A percentile compares a stretch with the other conserved stretches of the same genome.
phyloP scores from a whole-genome alignment of 2,113 vertebrate species.

The Sinocyclocheilus grahami region DNA sequence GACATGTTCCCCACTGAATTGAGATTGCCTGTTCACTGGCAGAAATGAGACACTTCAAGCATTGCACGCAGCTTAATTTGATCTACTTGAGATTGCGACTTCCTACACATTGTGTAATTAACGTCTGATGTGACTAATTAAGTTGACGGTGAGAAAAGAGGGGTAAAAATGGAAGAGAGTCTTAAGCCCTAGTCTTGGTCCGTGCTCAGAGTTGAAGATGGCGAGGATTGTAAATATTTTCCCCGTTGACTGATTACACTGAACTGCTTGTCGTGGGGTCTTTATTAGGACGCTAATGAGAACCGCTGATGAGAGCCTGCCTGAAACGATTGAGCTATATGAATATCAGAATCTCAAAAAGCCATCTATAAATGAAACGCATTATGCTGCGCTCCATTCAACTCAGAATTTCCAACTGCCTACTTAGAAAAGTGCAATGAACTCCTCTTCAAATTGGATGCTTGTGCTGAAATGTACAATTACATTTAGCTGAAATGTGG shows the following conservation, averaged over 20 bases:
- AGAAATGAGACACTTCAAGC: slow-evolving; percentile 70
- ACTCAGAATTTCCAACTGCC: background rate
- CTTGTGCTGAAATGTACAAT: background rate
- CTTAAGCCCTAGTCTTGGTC: slow-evolving; percentile 53
- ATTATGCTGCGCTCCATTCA: background rate
- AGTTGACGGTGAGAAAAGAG: slow-evolving; percentile 71
- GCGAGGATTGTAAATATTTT: slow-evolving; percentile 74
- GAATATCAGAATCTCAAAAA: background rate
- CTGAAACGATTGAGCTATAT: background rate
- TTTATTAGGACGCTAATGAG: slow-evolving; percentile 30
- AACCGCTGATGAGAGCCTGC: slow-evolving; percentile 14
- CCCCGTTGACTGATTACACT: slow-evolving; percentile 66
- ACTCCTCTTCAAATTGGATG: background rate
- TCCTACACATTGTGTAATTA: slow-evolving; percentile 82
- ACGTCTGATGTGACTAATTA: slow-evolving; percentile 80
- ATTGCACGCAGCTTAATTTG: slow-evolving; percentile 79
- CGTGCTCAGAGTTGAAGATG: slow-evolving; percentile 50
- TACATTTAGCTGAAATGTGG: background rate
- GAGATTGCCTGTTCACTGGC: slow-evolving; percentile 68
- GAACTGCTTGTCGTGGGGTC: slow-evolving; percentile 39
- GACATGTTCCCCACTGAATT: slow-evolving; percentile 60
- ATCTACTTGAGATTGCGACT: slow-evolving; percentile 81
- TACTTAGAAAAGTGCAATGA: slow-evolving; percentile 1
- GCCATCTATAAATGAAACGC: background rate
- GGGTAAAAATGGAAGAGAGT: slow-evolving; percentile 51